phyloP scores from a whole-genome alignment of 53 echinoderm and acorn worm species.

The Astropecten irregularis region DNA sequence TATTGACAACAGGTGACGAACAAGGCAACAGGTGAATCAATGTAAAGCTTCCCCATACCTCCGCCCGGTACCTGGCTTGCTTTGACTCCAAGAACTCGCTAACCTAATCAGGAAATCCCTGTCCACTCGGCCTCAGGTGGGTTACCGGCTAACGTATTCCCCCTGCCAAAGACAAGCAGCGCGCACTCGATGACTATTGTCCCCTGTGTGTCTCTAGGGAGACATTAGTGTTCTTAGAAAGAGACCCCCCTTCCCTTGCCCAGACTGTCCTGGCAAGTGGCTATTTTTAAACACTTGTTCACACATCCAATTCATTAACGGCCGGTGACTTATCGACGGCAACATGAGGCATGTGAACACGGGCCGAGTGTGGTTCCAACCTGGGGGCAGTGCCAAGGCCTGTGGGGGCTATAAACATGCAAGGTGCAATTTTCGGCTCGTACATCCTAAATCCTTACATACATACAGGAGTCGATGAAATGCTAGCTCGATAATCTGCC shows the following conservation, averaged over 20 bases:
- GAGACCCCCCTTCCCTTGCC: no score
- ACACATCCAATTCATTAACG: slow-evolving; percentile 7
- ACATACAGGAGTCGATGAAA: no score
- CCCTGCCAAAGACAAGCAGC: not conserved
- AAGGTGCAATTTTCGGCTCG: not conserved
- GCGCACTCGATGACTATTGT: not conserved
- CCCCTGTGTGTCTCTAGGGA: no score
- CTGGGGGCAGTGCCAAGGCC: no score
- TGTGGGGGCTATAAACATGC: not conserved
- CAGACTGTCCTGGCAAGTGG: no score
- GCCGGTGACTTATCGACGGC: no score
- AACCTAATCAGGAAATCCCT: slow-evolving; percentile 50
- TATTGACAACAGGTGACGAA: slow-evolving; percentile 50
- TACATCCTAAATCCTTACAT: no score
- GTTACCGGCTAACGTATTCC: not conserved
- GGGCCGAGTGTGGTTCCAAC: no score
- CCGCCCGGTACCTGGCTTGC: not conserved
- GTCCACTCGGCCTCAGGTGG: slow-evolving; percentile 47
- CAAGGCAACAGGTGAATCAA: slow-evolving; percentile 32
- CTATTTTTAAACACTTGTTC: slow-evolving; percentile 24
- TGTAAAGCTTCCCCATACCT: slow-evolving; percentile 48
- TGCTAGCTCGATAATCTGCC: no score
- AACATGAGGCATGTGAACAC: no score
- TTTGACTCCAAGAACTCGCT: no score
- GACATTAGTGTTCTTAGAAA: no score